These are phyloP conservation scores for Rhagophthalmus giganteus DNA, from an alignment of 2,888 invertebrate species.

Conservation along the genomic window DNA sequence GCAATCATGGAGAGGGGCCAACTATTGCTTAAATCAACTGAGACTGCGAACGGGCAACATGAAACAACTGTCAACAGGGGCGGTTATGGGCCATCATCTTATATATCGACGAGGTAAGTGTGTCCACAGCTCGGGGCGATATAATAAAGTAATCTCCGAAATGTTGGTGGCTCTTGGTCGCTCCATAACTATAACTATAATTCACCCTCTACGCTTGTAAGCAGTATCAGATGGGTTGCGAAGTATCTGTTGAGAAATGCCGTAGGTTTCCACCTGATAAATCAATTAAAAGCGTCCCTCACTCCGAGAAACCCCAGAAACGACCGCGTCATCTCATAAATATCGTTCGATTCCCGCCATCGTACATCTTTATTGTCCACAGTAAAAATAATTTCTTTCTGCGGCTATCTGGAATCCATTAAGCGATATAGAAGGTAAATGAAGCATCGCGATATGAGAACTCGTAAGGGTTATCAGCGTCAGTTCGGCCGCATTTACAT, in stretches of 20 bases:
- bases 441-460: slow-evolving; percentile 49
- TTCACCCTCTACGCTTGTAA: slow-evolving; percentile 45
- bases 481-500: slow-evolving; percentile 50
- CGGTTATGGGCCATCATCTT: slow-evolving; percentile 55
- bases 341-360: slow-evolving; percentile 38
- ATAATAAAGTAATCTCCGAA: slow-evolving; percentile 56
- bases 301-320: slow-evolving; percentile 30
- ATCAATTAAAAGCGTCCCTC: slow-evolving; percentile 46
- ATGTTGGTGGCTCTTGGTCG: slow-evolving; percentile 50
- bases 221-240: slow-evolving; percentile 41
- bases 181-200: slow-evolving; percentile 57
- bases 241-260: slow-evolving; percentile 45
- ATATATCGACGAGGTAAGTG: slow-evolving; percentile 53
- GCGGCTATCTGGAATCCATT: slow-evolving; percentile 44
- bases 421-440: slow-evolving; percentile 51
- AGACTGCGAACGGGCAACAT: slow-evolving; percentile 41
- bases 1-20: slow-evolving; percentile 46
- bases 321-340: slow-evolving; percentile 44
- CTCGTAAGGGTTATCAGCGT: slow-evolving; percentile 50
- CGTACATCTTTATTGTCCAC: slow-evolving; percentile 48
- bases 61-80: slow-evolving; percentile 53
- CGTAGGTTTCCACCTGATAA: slow-evolving; percentile 53
- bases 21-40: slow-evolving; percentile 52
- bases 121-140: slow-evolving; percentile 49
- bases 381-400: slow-evolving; percentile 42